Base-by-base conservation (phyloP, 2,113 vertebrate genomes). In the Narcine bancroftii region DNA sequence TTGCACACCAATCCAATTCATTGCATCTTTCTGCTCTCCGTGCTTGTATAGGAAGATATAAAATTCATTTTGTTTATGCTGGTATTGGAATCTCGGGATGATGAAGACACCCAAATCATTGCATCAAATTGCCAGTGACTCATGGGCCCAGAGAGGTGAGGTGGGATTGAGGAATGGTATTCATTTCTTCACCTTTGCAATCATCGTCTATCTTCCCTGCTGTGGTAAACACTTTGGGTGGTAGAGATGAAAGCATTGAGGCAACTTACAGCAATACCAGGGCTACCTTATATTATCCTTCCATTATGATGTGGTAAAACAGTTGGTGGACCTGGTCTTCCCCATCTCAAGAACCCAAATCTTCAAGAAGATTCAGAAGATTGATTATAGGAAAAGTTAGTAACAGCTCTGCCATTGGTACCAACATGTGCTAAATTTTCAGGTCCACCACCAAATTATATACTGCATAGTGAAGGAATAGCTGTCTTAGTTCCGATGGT, bases 351-450 rank as follows among this genome's bases (percentile, higher is more conserved):
- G 94, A 96, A 96, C 89, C 97, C 95, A 93, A 96, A 95, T 94
- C 96, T 97, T 95, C 97, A 96, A 96, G 96, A 94, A 66, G 95
- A 75, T 94, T 98, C 97, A 0, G 96, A 95, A 53, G 95, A 93
- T 73, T 96, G 95, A 93, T 94, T 94, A 93, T 96, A 96, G 6
- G 95, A 77, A 92, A 94, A 93, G 89, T 96, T 96, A 0, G 95
- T 93, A 92, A 94, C 56, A 92, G 94, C 69, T 94, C 95, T 93
- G 92, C 93, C 95, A 93, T 92, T 93, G 93, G 93, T 94, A 2
- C 94, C 93, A 69, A 42, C 42, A 50, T 93, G 93, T 93, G 95
- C 66, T 47, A 96, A 93, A 94, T 94, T 94, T 92, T 94, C 96
- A 94, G 81, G 94, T 95, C 93, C 95, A 94, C 47, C 65, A 45